phyloP scores from a whole-genome alignment of 2,888 invertebrate species.

The Pardosa pseudoannulata region DNA sequence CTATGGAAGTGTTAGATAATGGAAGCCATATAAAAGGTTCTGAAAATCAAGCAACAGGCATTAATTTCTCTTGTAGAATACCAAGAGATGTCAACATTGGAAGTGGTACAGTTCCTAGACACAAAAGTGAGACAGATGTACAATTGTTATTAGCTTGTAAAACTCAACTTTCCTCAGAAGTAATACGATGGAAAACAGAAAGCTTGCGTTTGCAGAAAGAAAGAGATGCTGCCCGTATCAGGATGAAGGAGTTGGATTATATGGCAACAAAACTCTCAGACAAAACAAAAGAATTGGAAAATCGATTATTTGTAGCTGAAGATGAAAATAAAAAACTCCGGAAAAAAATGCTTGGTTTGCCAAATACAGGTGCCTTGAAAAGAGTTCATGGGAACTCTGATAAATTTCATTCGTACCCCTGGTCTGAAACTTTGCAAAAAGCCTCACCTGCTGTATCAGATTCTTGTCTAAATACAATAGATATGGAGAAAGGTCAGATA shows the following conservation, averaged over 20 bases:
- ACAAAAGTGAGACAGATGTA: constrained; percentile 39
- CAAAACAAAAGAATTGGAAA: constrained; percentile 43
- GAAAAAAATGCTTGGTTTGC: not conserved
- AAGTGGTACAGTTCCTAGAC: not conserved
- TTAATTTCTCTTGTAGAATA: constrained; percentile 19
- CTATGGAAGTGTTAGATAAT: constrained; percentile 42
- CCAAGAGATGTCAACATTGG: constrained; percentile 21
- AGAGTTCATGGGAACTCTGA: constrained; percentile 28
- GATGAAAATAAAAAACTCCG: constrained; percentile 43
- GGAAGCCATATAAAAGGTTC: constrained; percentile 37
- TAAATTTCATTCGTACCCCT: constrained; percentile 45
- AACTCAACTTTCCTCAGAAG: constrained; percentile 54
- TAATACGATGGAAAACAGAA: constrained; percentile 58
- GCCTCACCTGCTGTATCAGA: not conserved
- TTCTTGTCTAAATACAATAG: not conserved
- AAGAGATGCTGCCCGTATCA: constrained; percentile 24
- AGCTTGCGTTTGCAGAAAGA: constrained; percentile 50
- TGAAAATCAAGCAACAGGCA: constrained; percentile 13
- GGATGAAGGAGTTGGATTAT: constrained; percentile 34
- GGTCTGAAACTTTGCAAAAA: not conserved
- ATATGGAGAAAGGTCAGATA: not conserved
- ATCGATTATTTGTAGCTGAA: constrained; percentile 19
- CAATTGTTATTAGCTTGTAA: constrained; percentile 55
- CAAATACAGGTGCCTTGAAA: constrained; percentile 10
- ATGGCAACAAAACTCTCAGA: constrained; percentile 20